Evolutionary conservation across 2,888 invertebrate species (phyloP), one percentile per base, ranked within the genome.

Genomic region (Amphipoea lucens): DNA sequence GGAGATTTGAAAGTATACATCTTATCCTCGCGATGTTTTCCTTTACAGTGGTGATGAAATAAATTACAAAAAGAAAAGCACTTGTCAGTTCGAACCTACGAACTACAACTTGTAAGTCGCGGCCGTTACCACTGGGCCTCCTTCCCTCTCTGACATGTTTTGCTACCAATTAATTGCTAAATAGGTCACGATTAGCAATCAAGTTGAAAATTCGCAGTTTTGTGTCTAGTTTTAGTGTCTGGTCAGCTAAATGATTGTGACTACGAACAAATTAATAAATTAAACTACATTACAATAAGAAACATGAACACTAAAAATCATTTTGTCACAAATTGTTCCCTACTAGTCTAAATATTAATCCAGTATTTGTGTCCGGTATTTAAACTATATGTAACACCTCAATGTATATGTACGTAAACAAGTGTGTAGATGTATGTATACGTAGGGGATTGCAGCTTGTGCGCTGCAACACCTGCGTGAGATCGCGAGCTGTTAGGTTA

Each of bases 401-500:
- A n/a, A 29, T 68, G 14, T 78, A 29, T 4, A 62, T 20, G 36
- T 48, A 63, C 4, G 1, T 48, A 72, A 45, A 54, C 42, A 60
- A 57, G 42, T n/a, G 40, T 29, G 40, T 29, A 63, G 23, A 57
- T 79, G 73, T 76, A 5, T 75, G 23, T 62, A 65, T 72, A 74
- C 68, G 67, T 83, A 78, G 48, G 65, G 75, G 78, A 83, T 77
- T 87, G 80, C 83, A 88, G 84, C 81, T 85, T 74, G 82, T 42
- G 67, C 79, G 76, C 82, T 79, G 12, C 72, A 76, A 69, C 81
- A 80, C 82, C 79, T 84, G 85, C 69, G 82, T 82, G 75, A 81
- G 83, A 79, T 87, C 79, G 76, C 42, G 29, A 71, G 29, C 67
- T 36, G 54, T 78, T 74, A 80, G n/a, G 83, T 51, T 54, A 14